Evolutionary conservation across 2,797 vertebrate species (phyloP), one percentile per base, ranked within the genome.

Genomic region (Anomalospiza imberbis): DNA sequence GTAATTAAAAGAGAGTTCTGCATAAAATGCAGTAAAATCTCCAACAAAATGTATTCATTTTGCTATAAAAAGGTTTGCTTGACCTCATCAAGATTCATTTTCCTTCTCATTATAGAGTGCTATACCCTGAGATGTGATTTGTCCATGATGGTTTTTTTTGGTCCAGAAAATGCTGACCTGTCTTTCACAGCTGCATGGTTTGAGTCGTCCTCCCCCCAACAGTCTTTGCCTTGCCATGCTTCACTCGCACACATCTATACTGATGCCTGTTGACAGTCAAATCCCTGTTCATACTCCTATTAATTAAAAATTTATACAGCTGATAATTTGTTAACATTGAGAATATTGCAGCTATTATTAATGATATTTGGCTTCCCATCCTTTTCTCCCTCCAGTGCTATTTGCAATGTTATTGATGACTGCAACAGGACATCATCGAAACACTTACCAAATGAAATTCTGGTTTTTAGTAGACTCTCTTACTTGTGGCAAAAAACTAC

Each of bases 281-380:
- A 97, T 95, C 91, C 94, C 89, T 81, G 77, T 62, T 97, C 94
- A 73, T 89, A 57, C 60, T 92, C 68, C 81, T 93, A 97, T 97
- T 97, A 97, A 97, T 97, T 97, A 97, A 97, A 97, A 97, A 97
- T 93, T 75, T 93, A 97, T 97, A 91, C 72, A 87, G 96, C 81
- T 91, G 85, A 94, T 98, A 96, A 97, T 97, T 97, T 96, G 95
- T 93, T 97, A 97, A 97, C 95, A 83, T 75, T 93, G 88, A 95
- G 81, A 97, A 85, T 95, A 95, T 80, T 88, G 62, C 84, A 88
- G 85, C 80, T 93, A 94, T 97, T 97, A 97, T 95, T 97, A 96
- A 97, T 92, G 93, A 95, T 94, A 93, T 96, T 96, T 95, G 76
- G 85, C 81, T 96, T 91, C 61, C 88, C 54, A 85, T 93, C 42